Conservation (phyloP, 30 jellyfish, hydroid and myxozoan species). For the Sanderia malayensis region DNA sequence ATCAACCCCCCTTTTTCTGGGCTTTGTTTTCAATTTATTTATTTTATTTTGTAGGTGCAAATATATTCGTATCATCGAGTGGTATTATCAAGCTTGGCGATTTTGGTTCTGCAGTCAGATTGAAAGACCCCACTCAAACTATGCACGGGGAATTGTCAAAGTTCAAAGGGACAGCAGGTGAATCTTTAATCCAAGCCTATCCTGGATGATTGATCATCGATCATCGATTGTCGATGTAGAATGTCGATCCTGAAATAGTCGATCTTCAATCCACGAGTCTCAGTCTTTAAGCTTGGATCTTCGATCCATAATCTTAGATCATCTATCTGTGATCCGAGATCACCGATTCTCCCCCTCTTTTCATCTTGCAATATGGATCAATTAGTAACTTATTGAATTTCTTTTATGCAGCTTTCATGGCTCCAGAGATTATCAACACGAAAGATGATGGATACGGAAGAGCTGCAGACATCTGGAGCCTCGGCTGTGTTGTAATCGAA, state of each 20-base stretch:
- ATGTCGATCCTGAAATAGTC: neutral
- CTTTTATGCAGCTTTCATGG: conserved; percentile 73
- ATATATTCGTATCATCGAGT: conserved; percentile 86
- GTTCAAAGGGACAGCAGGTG: conserved; percentile 75
- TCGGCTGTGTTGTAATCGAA: conserved; percentile 93
- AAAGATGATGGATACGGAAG: conserved; percentile 83
- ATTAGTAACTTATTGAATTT: no score
- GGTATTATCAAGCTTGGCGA: conserved; percentile 93
- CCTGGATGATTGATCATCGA: no score
- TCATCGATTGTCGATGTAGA: neutral
- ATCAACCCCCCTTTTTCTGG: no score
- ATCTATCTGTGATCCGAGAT: no score
- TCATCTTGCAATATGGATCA: no score
- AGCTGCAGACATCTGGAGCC: conserved; percentile 94
- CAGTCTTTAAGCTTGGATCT: no score
- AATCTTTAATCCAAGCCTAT: no score
- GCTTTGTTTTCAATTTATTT: neutral
- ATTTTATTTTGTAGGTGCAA: conserved; percentile 74
- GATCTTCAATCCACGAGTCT: no score
- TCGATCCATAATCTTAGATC: no score
- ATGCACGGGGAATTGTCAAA: conserved; percentile 87
- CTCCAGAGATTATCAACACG: conserved; percentile 83
- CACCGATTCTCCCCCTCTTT: no score
- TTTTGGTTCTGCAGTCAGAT: conserved; percentile 94
- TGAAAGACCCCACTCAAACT: conserved; percentile 74